Base-by-base conservation (phyloP, 2,888 invertebrate genomes). In the Hirtodrosophila alboralis region DNA sequence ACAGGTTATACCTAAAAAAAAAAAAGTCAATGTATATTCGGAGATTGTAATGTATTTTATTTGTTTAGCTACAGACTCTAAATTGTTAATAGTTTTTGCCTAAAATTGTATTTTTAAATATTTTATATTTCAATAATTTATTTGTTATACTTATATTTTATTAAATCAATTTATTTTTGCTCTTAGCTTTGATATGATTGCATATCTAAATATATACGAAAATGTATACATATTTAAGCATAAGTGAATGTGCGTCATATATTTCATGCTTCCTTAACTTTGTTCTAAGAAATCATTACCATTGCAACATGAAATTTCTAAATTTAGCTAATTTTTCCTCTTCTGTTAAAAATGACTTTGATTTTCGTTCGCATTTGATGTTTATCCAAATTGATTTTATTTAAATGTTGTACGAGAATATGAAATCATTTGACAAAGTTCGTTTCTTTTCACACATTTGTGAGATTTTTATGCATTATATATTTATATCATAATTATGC, bases 341-440 rank as follows among this genome's bases (percentile, higher is more conserved):
- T 51, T 34, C 44, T 30, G 36, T 49, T 51, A 16, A 37, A 49
- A 47, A 44, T 52, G 44, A 28, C 76, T 75, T 77, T 77, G 69
- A 75, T 65, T 60, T 38, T 30, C 28, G 28, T 33, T 54, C 57
- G 52, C 44, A 60, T 75, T 75, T 72, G 71, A 77, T 71, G 47
- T 43, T 9, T 28, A 33, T 36, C 41, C 74, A 57, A 74, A 75
- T 75, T 58, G 49, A 77, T 69, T 77, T 68, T 38, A 33, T 30
- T 37, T 48, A 12, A 43, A 69, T 53, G 33, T 36, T 44, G 5
- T 14, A n/a, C 9, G 14, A 27, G 57, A 52, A 63, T 36, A 45
- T 49, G 13, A 41, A 52, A 57, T 45, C n/a, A 23, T 26, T 33
- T 52, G 2, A 10, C 52, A 37, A 40, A 23, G 3, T 23, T 41